A percentile compares a stretch with the other conserved stretches of the same genome.
These are phyloP conservation scores for Dascillus cervinus DNA, from an alignment of 2,888 invertebrate species.

Conservation along the genomic window DNA sequence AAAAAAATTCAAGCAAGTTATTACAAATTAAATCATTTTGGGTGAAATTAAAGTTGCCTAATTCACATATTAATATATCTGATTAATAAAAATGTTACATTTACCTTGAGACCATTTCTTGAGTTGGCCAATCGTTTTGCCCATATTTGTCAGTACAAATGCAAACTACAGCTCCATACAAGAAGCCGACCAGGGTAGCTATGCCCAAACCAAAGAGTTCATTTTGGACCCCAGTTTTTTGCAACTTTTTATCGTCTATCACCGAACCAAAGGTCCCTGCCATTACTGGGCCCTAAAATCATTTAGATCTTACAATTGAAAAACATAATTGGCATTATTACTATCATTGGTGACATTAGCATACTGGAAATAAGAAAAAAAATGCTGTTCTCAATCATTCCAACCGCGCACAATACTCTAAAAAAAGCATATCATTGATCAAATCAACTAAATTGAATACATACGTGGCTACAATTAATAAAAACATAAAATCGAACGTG, in stretches of 20 bases:
- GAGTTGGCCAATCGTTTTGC: slow-evolving; percentile 54
- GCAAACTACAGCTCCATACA: slow-evolving; percentile 57
- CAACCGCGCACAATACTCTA: slow-evolving; percentile 63
- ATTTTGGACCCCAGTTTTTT: slow-evolving; percentile 56
- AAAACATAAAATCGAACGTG: slow-evolving; percentile 69
- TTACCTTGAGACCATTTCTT: slow-evolving; percentile 57
- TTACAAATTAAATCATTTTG: not conserved
- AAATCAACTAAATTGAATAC: slow-evolving; percentile 11
- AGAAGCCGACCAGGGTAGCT: slow-evolving; percentile 59
- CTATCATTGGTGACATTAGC: slow-evolving; percentile 76
- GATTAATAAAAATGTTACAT: not conserved
- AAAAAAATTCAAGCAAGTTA: not conserved
- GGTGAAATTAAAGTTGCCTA: too few relatives aligned
- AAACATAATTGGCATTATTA: slow-evolving; percentile 32
- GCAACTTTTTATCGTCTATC: slow-evolving; percentile 55
- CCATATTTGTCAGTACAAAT: slow-evolving; percentile 49
- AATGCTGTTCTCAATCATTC: slow-evolving; percentile 65
- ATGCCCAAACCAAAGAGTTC: slow-evolving; percentile 60
- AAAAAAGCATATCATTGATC: slow-evolving; percentile 15
- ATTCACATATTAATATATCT: too few relatives aligned
- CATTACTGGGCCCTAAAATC: slow-evolving; percentile 62
- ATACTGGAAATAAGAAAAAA: slow-evolving; percentile 71
- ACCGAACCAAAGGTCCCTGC: slow-evolving; percentile 69
- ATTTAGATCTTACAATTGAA: slow-evolving; percentile 1
- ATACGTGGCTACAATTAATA: slow-evolving; percentile 64